Base-by-base conservation (phyloP, 2,113 vertebrate genomes). In the Forbesichthys agassizii region DNA sequence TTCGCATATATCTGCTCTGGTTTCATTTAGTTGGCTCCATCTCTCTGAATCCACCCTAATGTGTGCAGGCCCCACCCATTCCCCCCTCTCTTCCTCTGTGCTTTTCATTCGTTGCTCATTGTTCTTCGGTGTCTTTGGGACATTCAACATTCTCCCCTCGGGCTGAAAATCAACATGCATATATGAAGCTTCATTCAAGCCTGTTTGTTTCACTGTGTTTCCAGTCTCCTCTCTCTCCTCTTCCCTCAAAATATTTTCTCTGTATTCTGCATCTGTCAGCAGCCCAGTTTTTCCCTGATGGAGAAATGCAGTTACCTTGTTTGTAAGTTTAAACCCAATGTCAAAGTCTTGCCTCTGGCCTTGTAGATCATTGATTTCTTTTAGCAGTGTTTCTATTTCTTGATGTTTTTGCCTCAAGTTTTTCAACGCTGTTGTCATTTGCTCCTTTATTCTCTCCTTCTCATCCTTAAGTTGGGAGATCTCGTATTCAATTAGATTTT, bases 311-410 rank as follows among this genome's bases (percentile, higher is more conserved):
- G 11, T 48, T 47, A 64, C 61, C 1, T 3, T 52, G 2, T 64
- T 49, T 63, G 53, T 48, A 55, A 51, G 74, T 33, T 56, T 49
- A 48, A 59, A 73, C 6, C 10, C 10, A 20, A 11, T 13, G 66
- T 65, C 33, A 60, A n/a, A 8, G 5, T 78, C 65, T 59, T 60
- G 42, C 47, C 16, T 62, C 48, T 82, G 60, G 55, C 47, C 61
- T 47, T 76, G 64, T 9, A 76, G 54, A 48, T 80, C 47, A 69
- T 79, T 70, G 54, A 82, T 83, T 59, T 89, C 79, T 33, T 49
- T 56, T 51, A 86, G 57, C 4, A 87, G n/a, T 8, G 16, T 75
- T 75, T 76, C 61, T 11, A 84, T 76, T 14, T 75, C 63, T 74
- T 73, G 47, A 73, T 33, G 49, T 54, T 66, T 74, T 66, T 64